Base-by-base conservation (phyloP, 2,113 vertebrate genomes). In the Ceuthmochares aereus region DNA sequence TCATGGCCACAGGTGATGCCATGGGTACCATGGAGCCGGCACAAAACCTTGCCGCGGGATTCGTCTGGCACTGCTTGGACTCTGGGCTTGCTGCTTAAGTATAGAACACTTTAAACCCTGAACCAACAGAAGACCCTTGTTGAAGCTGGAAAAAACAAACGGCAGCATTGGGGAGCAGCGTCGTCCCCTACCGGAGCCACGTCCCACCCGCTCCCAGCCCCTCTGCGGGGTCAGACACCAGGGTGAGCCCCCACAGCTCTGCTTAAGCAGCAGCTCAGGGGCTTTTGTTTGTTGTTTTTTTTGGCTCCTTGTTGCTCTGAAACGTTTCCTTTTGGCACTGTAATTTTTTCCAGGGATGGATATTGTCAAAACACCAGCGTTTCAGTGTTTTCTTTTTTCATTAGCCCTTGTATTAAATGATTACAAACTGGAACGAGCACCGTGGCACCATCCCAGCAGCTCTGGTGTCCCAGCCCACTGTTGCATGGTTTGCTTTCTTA, bases 91-190 rank as follows among this genome's bases (percentile, higher is more conserved):
- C 52, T 5, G 42, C 40, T 26, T 9, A 32, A 26, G 64, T 22
- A 11, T 12, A 19, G 49, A 63, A 9, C 13, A 13, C 40, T 49
- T 52, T 42, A 34, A n/a, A n/a, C n/a, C 14, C 14, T 3, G n/a
- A 51, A 43, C 16, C 22, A 45, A 43, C 22, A 20, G 11, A 63
- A 43, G 20, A 30, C 14, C 79, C 43, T 69, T 49, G 54, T 26
- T 59, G 26, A 49, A 69, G 23, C 54, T 27, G 55, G 66, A n/a
- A n/a, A 60, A 22, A 51, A 11, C 18, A 9, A 58, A 20, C 1
- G 1, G 13, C 54, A 59, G 34, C 4, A 0, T 4, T 10, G n/a
- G 3, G 3, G 43, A n/a, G 43, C 17, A 0, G 7, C 1, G 1
- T n/a, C 10, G 20, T 47, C 47, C 47, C 47, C 21, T 12, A 23